A percentile compares a stretch with the other conserved stretches of the same genome.
Evolutionary conservation across 2,113 vertebrate species (phyloP).

Genomic region (Polypterus bichir): DNA sequence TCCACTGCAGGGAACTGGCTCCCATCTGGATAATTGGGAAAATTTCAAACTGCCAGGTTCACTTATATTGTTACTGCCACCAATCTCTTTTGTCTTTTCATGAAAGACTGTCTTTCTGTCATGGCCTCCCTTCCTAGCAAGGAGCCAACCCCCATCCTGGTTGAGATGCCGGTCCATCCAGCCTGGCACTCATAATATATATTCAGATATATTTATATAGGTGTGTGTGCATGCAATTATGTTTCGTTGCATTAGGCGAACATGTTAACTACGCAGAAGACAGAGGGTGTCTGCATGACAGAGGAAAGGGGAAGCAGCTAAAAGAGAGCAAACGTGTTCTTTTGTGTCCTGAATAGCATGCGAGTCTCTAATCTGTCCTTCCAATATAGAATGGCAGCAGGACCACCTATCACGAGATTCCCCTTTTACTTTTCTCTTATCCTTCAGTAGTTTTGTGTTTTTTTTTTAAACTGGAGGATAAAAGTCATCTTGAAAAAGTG

Average conservation of each 20-base stretch:
- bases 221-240: too few species aligned
- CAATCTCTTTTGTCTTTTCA: neutral
- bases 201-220: too few species aligned
- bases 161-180: too few species aligned
- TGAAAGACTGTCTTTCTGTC: neutral
- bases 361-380: slow-evolving; percentile 1
- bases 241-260: too few species aligned
- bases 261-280: too few species aligned
- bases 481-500: slow-evolving; percentile 4
- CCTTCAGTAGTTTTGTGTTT: neutral
- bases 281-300: too few species aligned
- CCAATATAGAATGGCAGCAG: slow-evolving; percentile 1
- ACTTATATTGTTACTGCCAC: neutral
- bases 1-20: too few species aligned
- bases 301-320: neutral
- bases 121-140: too few species aligned
- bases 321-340: neutral
- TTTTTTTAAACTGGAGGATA: slow-evolving; percentile 1
- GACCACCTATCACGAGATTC: slow-evolving; percentile 14
- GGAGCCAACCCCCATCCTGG: too few species aligned
- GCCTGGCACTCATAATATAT: too few species aligned
- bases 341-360: slow-evolving; percentile 6
- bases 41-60: neutral
- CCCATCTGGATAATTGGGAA: neutral
- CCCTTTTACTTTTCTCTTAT: neutral